Base-by-base conservation (phyloP, 2,113 vertebrate species). In the Triplophysa rosa region DNA sequence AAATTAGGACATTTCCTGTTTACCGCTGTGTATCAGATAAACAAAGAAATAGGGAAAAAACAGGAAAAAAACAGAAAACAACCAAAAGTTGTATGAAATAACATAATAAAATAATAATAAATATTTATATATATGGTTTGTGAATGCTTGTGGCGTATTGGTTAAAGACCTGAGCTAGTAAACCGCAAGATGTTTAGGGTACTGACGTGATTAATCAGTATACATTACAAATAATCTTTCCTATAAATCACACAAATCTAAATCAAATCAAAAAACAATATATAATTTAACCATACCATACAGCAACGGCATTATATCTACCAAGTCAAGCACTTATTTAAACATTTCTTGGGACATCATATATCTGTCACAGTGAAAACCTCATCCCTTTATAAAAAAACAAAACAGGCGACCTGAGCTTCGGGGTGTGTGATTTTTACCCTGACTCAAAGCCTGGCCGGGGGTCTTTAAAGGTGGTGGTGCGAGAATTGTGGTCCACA, bases 381-480 rank as follows among this genome's bases (percentile, higher is more conserved):
- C 33, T 37, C 33, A 7, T 37, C 33, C 42, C 66, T 49, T 49
- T 8, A 68, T 23, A 68, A 47, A 2, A 45, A 69, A 19, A 24
- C 45, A 29, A 49, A 69, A 26, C 13, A 68, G 24, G 21, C 45
- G 7, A 26, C 58, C 69, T 40, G 58, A 63, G 66, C 21, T 42
- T 17, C 2, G 23, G 47, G 9, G 63, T 52, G 68, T 40, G 56
- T 19, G 65, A 58, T 91, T 89, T 93, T 93, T 88, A 99, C 98
- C 97, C 97, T 1, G 97, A 95, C 90, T 99, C 97, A 17, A 98
- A 98, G 61, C 97, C 98, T 0, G 98, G 97, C 16, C 97, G 94
- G 0, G 98, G 97, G 90, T 99, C 98, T 91, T 99, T 98, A 92
- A 99, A 99, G 89, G 95, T 98, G 89, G 97, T 99, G 88, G 94